Percentiles rank a stretch among this genome's conserved stretches.
phyloP scores from a whole-genome alignment of 2,797 vertebrate genomes.

The Chaetophractus vellerosus region DNA sequence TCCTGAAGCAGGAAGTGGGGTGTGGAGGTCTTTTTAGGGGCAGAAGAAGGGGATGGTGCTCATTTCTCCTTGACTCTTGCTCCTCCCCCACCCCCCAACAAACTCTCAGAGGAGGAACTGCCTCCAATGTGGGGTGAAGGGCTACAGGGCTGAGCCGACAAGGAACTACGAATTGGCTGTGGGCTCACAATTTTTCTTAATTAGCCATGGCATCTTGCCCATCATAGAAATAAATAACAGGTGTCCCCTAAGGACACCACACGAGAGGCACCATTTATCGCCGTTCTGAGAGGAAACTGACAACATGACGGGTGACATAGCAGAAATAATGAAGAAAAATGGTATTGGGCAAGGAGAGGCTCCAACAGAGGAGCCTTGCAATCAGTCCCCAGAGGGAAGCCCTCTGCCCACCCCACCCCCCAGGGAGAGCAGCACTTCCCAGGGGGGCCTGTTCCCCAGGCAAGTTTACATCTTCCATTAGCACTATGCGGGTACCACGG shows the following conservation, averaged over 20 bases:
- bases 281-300: conserved; percentile 89
- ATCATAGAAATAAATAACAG: conserved; percentile 91
- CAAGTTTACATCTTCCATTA: conserved; percentile 28
- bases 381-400: conserved; percentile 47
- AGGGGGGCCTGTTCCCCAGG: no score
- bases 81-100: background rate
- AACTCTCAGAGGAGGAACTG: background rate
- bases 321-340: conserved; percentile 92
- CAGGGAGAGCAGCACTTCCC: background rate
- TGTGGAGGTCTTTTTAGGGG: background rate
- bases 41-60: background rate
- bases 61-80: background rate
- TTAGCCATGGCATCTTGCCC: conserved; percentile 90
- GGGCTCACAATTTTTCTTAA: conserved; percentile 89
- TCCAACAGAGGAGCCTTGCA: conserved; percentile 65
- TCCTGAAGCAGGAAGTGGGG: background rate
- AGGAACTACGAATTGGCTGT: conserved; percentile 75
- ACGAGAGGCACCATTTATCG: conserved; percentile 90
- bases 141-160: conserved; percentile 59
- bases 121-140: conserved; percentile 64
- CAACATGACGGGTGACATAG: conserved; percentile 88
- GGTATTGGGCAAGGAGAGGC: conserved; percentile 81
- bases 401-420: background rate
- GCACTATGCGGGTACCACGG: background rate
- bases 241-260: conserved; percentile 89